Percentiles rank a stretch among this genome's conserved stretches.
phyloP scores from a whole-genome alignment of 1,140 invertebrate species.

The Drosophila kanapiae region DNA sequence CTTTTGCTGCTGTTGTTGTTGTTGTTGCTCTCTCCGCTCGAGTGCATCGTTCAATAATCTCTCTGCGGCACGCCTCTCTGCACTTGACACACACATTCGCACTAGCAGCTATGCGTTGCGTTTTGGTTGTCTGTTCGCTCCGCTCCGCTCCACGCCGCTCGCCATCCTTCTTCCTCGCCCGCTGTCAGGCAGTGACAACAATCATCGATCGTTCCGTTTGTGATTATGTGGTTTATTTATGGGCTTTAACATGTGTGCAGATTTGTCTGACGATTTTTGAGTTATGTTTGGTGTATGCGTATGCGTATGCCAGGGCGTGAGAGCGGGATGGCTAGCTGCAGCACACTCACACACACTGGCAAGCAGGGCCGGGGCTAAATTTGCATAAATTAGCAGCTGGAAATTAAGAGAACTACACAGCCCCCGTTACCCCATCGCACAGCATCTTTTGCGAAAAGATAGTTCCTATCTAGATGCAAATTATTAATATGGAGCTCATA shows the following conservation, averaged over 20 bases:
- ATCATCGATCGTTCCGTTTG: conserved; percentile 85
- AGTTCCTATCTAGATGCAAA: conserved; percentile 81
- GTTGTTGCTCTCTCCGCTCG: conserved; percentile 56
- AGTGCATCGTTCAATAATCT: conserved; percentile 84
- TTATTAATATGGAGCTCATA: conserved; percentile 85
- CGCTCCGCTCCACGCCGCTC: conserved; percentile 3
- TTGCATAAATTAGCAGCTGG: conserved; percentile 81
- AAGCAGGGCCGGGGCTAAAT: conserved; percentile 53
- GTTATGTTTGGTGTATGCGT: conserved; percentile 71
- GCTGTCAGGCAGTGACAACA: conserved; percentile 85
- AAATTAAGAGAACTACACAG: conserved; percentile 74
- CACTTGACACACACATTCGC: conserved; percentile 59
- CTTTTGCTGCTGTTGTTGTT: conserved; percentile 12
- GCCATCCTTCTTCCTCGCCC: conserved; percentile 41
- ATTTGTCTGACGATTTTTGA: conserved; percentile 85
- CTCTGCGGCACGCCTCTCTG: conserved; percentile 79
- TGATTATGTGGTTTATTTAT: conserved; percentile 85
- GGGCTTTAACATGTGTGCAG: conserved; percentile 85
- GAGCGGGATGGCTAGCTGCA: conserved; percentile 6
- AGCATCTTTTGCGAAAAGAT: conserved; percentile 63
- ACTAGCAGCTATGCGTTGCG: conserved; percentile 17
- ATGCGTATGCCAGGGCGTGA: conserved; percentile 39
- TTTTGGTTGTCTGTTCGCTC: conserved; percentile 49
- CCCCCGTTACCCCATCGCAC: conserved; percentile 29
- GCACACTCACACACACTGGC: conserved; percentile 3